These are phyloP conservation scores for Mimas tiliae DNA, from an alignment of 2,888 invertebrate genomes.

Conservation along the genomic window DNA sequence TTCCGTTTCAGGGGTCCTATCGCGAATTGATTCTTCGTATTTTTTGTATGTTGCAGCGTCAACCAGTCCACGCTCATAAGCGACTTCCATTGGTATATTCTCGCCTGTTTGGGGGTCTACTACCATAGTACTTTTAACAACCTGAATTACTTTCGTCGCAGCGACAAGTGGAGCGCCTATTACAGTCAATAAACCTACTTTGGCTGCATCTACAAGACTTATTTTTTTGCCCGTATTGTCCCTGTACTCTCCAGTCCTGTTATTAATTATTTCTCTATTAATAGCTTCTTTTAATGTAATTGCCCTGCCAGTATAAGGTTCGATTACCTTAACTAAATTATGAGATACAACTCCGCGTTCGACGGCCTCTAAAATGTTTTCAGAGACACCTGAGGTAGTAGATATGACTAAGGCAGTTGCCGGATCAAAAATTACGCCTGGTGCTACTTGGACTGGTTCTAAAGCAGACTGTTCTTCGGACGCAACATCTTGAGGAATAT, in stretches of 20 bases:
- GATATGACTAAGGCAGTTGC: constrained; percentile 90
- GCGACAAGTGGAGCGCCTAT: constrained; percentile 90
- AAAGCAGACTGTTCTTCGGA: constrained; percentile 73
- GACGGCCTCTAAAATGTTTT: constrained; percentile 90
- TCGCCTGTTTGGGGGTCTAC: constrained; percentile 92
- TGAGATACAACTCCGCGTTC: constrained; percentile 89
- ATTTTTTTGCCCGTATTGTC: constrained; percentile 88
- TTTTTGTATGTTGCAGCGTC: constrained; percentile 82
- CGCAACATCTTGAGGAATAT: constrained; percentile 46
- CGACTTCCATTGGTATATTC: constrained; percentile 91
- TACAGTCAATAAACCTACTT: constrained; percentile 90
- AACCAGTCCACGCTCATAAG: constrained; percentile 90
- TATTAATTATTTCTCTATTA: constrained; percentile 89
- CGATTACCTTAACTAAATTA: constrained; percentile 87
- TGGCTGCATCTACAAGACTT: constrained; percentile 89
- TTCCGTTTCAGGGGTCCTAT: constrained; percentile 61
- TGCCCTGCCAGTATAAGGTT: constrained; percentile 88
- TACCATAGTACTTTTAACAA: constrained; percentile 86
- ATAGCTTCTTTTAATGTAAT: constrained; percentile 91
- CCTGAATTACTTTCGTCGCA: constrained; percentile 88
- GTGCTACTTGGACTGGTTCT: constrained; percentile 89
- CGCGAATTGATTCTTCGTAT: constrained; percentile 77
- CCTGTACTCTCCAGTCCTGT: constrained; percentile 87
- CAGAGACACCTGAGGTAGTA: constrained; percentile 88
- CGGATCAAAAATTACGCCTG: constrained; percentile 91